phyloP scores from a whole-genome alignment of 1,140 invertebrate species.

The Drosophila parvula region DNA sequence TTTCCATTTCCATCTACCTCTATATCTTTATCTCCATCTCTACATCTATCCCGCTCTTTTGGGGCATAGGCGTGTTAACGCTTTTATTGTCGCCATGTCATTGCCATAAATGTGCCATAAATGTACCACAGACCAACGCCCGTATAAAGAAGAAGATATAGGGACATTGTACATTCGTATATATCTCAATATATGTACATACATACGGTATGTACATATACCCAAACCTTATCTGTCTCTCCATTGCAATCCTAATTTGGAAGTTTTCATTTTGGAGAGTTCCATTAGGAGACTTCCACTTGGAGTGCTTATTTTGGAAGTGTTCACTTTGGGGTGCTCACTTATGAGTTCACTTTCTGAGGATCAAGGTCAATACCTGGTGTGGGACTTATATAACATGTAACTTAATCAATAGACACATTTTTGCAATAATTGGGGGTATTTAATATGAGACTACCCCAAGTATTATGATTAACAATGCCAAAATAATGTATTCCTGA shows the following conservation, averaged over 20 bases:
- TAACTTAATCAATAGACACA: no score
- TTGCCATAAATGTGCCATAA: slow-evolving; percentile 56
- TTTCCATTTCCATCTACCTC: slow-evolving; percentile 16
- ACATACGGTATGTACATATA: not conserved
- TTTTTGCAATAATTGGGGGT: no score
- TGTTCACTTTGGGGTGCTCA: not conserved
- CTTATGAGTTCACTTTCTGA: not conserved
- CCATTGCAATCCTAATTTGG: slow-evolving; percentile 6
- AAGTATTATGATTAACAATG: no score
- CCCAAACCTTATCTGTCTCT: slow-evolving; percentile 4
- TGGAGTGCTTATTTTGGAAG: slow-evolving; percentile 4
- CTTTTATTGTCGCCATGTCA: slow-evolving; percentile 69
- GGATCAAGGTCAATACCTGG: not conserved
- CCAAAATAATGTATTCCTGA: not conserved
- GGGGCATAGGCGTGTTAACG: slow-evolving; percentile 65
- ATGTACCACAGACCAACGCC: slow-evolving; percentile 25
- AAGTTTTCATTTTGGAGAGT: slow-evolving; percentile 5
- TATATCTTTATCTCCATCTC: not conserved
- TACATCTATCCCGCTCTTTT: slow-evolving; percentile 5
- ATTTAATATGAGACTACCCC: no score
- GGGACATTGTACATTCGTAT: slow-evolving; percentile 7
- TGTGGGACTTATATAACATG: not conserved
- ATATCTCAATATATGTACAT: not conserved
- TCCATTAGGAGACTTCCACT: slow-evolving; percentile 4
- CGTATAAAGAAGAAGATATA: slow-evolving; percentile 20